Evolutionary conservation across 1,140 invertebrate genomes (phyloP).

Genomic region (Ostrea denselamellosa): DNA sequence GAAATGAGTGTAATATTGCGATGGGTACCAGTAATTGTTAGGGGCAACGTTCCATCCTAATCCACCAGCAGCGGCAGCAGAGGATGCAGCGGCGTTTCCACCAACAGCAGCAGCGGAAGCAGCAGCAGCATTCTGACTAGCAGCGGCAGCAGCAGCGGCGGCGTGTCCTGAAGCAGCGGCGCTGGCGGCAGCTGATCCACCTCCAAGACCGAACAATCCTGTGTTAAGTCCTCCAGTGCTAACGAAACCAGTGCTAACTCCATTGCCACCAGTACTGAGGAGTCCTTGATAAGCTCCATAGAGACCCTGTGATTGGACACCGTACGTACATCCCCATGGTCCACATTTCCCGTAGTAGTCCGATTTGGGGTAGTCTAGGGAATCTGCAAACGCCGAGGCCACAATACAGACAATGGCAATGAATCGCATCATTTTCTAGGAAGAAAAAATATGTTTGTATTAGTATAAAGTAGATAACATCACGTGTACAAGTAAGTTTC

Average conservation of each 20-base stretch:
- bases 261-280: not conserved
- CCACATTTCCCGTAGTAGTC: not conserved
- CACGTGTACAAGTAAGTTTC: too few relatives aligned
- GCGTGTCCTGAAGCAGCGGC: not conserved
- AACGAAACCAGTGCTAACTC: not conserved
- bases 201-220: not conserved
- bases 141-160: too few relatives aligned
- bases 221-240: slow-evolving; percentile 1
- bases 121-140: not conserved
- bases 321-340: not conserved
- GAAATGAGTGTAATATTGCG: not conserved
- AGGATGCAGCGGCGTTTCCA: not conserved
- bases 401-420: not conserved
- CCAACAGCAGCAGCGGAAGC: not conserved
- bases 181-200: too few relatives aligned
- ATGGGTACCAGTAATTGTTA: not conserved
- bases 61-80: not conserved
- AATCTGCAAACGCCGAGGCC: not conserved
- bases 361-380: not conserved
- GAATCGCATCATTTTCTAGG: not conserved
- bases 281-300: not conserved
- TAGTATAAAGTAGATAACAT: too few relatives aligned
- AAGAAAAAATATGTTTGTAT: too few relatives aligned
- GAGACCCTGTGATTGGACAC: not conserved
- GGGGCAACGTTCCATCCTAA: not conserved